These are phyloP conservation scores for Apostichopus parvimensis DNA, from an alignment of 35 echinoderm and acorn worm species.

Conservation along the genomic window DNA sequence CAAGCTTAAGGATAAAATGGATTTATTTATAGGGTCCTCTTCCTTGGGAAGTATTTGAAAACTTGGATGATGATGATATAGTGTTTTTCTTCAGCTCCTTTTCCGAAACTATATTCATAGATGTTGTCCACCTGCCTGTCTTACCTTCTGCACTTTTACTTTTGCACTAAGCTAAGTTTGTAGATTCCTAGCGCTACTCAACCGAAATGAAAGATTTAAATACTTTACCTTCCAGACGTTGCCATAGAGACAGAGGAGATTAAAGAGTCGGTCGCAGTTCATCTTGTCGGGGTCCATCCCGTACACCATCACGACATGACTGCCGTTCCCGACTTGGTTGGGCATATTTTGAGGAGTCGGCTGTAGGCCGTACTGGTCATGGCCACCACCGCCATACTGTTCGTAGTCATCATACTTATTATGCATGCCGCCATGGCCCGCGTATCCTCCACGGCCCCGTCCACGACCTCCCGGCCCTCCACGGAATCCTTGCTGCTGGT, in stretches of 20 bases:
- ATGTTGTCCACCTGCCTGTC: too few relatives aligned
- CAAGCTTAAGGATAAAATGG: too few relatives aligned
- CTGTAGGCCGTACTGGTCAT: constrained; percentile 79
- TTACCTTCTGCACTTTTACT: too few relatives aligned
- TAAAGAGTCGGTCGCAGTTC: constrained; percentile 99
- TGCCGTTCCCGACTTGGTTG: constrained; percentile 64
- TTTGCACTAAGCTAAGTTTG: too few relatives aligned
- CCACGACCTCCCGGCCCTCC: constrained; percentile 31
- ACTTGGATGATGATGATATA: too few relatives aligned
- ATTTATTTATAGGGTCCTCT: too few relatives aligned
- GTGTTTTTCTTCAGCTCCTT: too few relatives aligned
- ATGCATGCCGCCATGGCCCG: constrained; percentile 47
- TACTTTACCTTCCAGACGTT: constrained; percentile 88
- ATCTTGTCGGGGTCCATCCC: constrained; percentile 90
- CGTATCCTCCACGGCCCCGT: constrained; percentile 32
- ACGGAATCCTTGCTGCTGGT: constrained; percentile 32
- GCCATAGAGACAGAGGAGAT: constrained; percentile 94
- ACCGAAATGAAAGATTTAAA: neutral
- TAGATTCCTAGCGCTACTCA: too few relatives aligned
- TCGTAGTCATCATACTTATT: constrained; percentile 58
- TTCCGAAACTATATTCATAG: too few relatives aligned
- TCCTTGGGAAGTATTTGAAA: too few relatives aligned
- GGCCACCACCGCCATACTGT: constrained; percentile 51
- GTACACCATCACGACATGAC: constrained; percentile 93
- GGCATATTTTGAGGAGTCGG: constrained; percentile 60